Evolutionary conservation across 2,797 vertebrate genomes (phyloP), one percentile per base, ranked within the genome.

Genomic region (Sphaeramia orbicularis): DNA sequence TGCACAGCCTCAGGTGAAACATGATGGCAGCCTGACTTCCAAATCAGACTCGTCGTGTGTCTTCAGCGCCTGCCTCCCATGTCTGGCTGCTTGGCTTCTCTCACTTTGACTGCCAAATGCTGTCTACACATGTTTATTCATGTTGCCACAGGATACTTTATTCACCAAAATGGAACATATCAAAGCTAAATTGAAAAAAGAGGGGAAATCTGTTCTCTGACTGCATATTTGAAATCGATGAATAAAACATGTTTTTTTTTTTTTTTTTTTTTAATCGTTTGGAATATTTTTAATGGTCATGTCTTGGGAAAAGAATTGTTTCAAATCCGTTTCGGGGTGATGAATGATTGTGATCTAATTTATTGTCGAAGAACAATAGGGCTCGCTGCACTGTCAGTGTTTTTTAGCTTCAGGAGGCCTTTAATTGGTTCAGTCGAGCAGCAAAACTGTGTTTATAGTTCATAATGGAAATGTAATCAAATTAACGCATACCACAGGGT

Each of bases 391-490:
- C 76, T 76, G 80, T 90, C 78, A 57, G 71, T 56, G 18, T 65
- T 83, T 84, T 83, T 81, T 89, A 68, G 85, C 91, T 93, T 90
- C 85, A 76, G 89, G 86, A 90, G 74, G 86, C 86, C 80, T 91
- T 91, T 91, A 91, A 93, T 91, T 75, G 81, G 90, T 86, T 92
- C 82, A 87, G 82, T 91, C 74, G 54, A 90, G 91, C 92, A 86
- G 81, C 83, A 91, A 93, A 93, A 92, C 90, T 89, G 88, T 92
- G 92, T 93, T 93, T 90, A 93, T 92, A 87, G 90, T 92, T 92
- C 89, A 90, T 91, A 91, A 94, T 93, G 91, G 90, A 91, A 93
- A 88, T 91, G 83, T 91, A 93, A 94, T 94, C 91, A 91, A 92
- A 94, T 93, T 91, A 92, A 90, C 85, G 87, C 66, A 71, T 86